These are phyloP conservation scores for Caerostris darwini DNA, from an alignment of 1,140 invertebrate species.

Conservation along the genomic window DNA sequence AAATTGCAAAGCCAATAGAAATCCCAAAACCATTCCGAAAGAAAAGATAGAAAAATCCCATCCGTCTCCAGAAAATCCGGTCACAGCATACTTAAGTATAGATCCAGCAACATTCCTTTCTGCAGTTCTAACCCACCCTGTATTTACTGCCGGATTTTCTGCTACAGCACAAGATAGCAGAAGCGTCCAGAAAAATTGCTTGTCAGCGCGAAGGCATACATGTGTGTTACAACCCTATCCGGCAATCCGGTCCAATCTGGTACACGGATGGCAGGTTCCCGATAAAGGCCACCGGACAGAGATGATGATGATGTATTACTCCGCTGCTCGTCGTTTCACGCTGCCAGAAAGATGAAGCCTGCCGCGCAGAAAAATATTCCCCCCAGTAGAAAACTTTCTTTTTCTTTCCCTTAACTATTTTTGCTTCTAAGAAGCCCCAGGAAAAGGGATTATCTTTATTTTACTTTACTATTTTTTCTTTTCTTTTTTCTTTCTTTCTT, in stretches of 20 bases:
- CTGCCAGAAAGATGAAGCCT: slow-evolving; percentile 64
- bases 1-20: too few relatives aligned
- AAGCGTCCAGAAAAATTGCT: slow-evolving; percentile 66
- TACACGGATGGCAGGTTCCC: slow-evolving; percentile 72
- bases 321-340: slow-evolving; percentile 48
- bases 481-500: background rate
- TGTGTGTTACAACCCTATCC: slow-evolving; percentile 72
- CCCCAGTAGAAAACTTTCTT: background rate
- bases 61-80: background rate
- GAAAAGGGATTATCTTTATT: slow-evolving; percentile 9
- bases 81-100: background rate
- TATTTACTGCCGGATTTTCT: slow-evolving; percentile 53
- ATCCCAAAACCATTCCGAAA: too few relatives aligned
- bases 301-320: slow-evolving; percentile 76
- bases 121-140: background rate
- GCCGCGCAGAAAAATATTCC: slow-evolving; percentile 55
- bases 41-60: background rate
- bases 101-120: background rate
- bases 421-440: background rate
- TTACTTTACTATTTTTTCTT: background rate
- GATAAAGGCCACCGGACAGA: slow-evolving; percentile 62
- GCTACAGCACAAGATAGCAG: slow-evolving; percentile 62
- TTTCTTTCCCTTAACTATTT: slow-evolving; percentile 34
- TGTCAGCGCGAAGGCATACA: slow-evolving; percentile 53
- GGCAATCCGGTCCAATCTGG: slow-evolving; percentile 68